Evolutionary conservation across 2,113 vertebrate species (phyloP).

Genomic region (Panthera uncia): DNA sequence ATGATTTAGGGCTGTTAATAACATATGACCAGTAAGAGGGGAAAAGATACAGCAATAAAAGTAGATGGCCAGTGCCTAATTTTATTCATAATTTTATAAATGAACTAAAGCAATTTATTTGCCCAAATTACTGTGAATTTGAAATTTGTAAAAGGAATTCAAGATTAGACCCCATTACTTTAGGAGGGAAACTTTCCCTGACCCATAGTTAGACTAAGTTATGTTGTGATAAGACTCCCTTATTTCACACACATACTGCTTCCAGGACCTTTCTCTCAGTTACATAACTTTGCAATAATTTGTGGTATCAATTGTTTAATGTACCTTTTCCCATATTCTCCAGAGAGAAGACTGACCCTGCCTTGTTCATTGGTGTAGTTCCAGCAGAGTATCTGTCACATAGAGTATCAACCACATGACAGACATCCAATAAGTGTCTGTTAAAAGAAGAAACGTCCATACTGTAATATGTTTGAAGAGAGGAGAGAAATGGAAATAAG

Average conservation of each 20-base stretch:
- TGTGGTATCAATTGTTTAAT: not conserved
- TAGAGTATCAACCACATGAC: not conserved
- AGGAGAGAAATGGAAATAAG: not conserved
- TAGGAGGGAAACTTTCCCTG: not conserved
- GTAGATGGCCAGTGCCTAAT: not conserved
- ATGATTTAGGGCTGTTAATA: not conserved
- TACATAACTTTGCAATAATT: not conserved
- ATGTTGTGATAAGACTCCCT: not conserved
- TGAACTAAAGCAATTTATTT: not conserved
- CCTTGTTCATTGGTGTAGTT: not conserved
- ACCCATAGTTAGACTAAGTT: not conserved
- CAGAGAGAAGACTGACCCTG: not conserved
- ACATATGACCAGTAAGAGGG: not conserved
- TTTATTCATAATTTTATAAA: not conserved
- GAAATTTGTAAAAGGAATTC: constrained; percentile 5
- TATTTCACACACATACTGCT: not conserved
- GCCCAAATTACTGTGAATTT: not conserved
- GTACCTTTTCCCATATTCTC: not conserved
- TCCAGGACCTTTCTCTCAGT: not conserved
- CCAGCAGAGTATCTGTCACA: not conserved
- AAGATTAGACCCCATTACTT: not conserved
- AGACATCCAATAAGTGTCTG: not conserved
- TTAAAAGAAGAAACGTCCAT: not conserved
- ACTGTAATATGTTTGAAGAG: not conserved
- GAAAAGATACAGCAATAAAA: not conserved